These are phyloP conservation scores for Cyprinus carpio DNA, from an alignment of 2,113 vertebrate species.

Conservation along the genomic window DNA sequence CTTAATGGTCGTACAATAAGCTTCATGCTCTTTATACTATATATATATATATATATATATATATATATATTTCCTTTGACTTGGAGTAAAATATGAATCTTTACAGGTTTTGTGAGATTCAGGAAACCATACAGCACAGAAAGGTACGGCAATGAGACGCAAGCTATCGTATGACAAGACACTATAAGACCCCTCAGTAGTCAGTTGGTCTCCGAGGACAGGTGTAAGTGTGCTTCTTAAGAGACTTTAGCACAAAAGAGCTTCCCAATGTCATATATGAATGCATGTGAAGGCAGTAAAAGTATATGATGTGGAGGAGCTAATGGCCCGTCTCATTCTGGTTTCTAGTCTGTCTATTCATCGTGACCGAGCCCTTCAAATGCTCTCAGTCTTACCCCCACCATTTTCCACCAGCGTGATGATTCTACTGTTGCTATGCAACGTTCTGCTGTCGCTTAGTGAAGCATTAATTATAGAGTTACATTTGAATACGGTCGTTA, in stretches of 20 bases:
- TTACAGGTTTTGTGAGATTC: not conserved
- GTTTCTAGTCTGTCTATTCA: slow-evolving; percentile 39
- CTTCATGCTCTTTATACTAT: not conserved
- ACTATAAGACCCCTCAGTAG: not conserved
- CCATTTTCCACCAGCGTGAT: slow-evolving; percentile 38
- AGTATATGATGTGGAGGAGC: not conserved
- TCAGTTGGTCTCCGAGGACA: slow-evolving; percentile 1
- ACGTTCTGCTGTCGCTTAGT: slow-evolving; percentile 51
- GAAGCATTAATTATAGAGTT: slow-evolving; percentile 57
- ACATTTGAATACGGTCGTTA: slow-evolving; percentile 51
- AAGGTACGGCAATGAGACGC: not conserved
- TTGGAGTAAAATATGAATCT: not conserved
- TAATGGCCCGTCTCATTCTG: slow-evolving; percentile 36
- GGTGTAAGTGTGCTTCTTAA: not conserved
- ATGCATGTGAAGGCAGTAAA: not conserved
- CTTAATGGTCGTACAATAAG: not conserved
- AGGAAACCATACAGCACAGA: not conserved
- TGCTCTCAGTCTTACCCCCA: slow-evolving; percentile 19
- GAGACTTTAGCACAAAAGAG: not conserved
- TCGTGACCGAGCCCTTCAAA: slow-evolving; percentile 17
- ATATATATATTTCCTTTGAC: no score
- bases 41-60: no score
- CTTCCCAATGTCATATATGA: slow-evolving; percentile 13
- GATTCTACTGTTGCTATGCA: slow-evolving; percentile 58
- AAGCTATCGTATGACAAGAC: not conserved